These are phyloP conservation scores for Porites australiensis DNA, from an alignment of 64 coral and sea anemone species.

Conservation along the genomic window DNA sequence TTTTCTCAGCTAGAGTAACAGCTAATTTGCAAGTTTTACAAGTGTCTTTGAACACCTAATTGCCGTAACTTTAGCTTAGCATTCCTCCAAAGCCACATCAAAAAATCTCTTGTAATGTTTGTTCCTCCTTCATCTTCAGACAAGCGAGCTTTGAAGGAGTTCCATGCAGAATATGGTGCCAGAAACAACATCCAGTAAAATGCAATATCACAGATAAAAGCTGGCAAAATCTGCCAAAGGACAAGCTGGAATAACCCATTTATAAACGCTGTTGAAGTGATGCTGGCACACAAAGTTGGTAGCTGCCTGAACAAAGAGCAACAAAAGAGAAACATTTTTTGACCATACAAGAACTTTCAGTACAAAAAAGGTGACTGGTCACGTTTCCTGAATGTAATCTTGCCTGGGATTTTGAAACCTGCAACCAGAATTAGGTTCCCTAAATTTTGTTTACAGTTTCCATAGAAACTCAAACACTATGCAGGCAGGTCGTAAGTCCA, in stretches of 20 bases:
- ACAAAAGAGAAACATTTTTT: neutral
- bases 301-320: conserved; percentile 59
- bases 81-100: conserved; percentile 79
- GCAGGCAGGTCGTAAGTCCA: too few relatives aligned
- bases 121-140: conserved; percentile 8
- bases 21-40: neutral
- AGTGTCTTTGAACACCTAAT: conserved; percentile 1
- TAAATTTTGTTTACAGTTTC: too few relatives aligned
- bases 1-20: too few relatives aligned
- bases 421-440: too few relatives aligned
- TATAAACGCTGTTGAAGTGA: conserved; percentile 30
- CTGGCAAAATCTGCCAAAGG: conserved; percentile 76
- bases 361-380: too few relatives aligned
- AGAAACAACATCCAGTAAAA: conserved; percentile 93
- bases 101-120: conserved; percentile 23
- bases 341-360: neutral
- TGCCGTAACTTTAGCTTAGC: conserved; percentile 29
- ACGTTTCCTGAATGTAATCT: too few relatives aligned
- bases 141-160: conserved; percentile 56
- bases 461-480: too few relatives aligned
- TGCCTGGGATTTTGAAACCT: too few relatives aligned
- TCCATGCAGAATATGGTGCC: conserved; percentile 82
- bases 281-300: conserved; percentile 32
- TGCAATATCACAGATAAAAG: conserved; percentile 75
- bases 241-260: conserved; percentile 81